phyloP scores from a whole-genome alignment of 1,140 invertebrate genomes.

The Listronotus oregonensis region DNA sequence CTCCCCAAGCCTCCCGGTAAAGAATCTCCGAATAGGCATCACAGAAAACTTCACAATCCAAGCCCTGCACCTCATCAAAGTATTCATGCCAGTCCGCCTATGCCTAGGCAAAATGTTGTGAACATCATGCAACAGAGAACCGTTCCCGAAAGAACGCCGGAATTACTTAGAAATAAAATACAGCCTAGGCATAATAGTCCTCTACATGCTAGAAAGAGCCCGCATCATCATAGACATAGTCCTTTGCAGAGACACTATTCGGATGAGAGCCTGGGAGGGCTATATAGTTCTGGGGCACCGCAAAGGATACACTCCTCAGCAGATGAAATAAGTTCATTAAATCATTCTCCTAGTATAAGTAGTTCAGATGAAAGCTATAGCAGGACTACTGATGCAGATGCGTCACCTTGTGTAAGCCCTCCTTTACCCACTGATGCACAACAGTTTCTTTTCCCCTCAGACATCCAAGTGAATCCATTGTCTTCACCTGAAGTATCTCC shows the following conservation, averaged over 20 bases:
- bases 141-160: constrained; percentile 43
- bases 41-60: constrained; percentile 45
- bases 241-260: constrained; percentile 64
- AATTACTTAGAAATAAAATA: constrained; percentile 46
- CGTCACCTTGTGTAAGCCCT: constrained; percentile 66
- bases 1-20: constrained; percentile 62
- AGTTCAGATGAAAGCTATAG: constrained; percentile 82
- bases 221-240: constrained; percentile 51
- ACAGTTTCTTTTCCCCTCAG: constrained; percentile 66
- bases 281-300: constrained; percentile 42
- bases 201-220: constrained; percentile 48
- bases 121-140: constrained; percentile 45
- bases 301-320: constrained; percentile 74
- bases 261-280: constrained; percentile 66
- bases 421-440: constrained; percentile 60
- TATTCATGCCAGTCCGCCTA: constrained; percentile 22
- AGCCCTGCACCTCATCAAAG: constrained; percentile 41
- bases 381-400: constrained; percentile 70
- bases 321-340: constrained; percentile 78
- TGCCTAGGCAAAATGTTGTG: constrained; percentile 31
- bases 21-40: constrained; percentile 51
- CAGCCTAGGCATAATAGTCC: constrained; percentile 53
- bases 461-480: constrained; percentile 62
- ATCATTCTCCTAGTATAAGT: constrained; percentile 77
- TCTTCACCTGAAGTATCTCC: constrained; percentile 59